Evolutionary conservation across 2,113 vertebrate species (phyloP).

Genomic region (Proterorhinus semilunaris): DNA sequence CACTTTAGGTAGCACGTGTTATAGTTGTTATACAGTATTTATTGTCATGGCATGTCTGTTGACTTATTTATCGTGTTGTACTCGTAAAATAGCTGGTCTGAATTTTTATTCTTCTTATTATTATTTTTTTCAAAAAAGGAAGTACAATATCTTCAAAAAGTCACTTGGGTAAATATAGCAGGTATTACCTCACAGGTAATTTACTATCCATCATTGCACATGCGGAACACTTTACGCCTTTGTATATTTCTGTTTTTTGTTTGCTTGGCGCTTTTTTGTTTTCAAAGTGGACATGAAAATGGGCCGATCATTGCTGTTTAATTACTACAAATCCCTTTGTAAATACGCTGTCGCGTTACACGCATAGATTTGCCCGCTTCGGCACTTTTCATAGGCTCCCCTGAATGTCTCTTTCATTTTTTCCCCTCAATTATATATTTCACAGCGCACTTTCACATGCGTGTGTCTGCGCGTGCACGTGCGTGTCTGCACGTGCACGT

Average conservation of each 20-base stretch:
- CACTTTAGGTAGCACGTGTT: too few relatives aligned
- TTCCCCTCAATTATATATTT: slow-evolving; percentile 30
- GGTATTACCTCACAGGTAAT: too few relatives aligned
- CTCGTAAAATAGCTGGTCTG: too few relatives aligned
- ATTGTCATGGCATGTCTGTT: too few relatives aligned
- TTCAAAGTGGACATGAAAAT: slow-evolving; percentile 73
- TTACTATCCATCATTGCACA: background rate
- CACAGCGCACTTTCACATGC: slow-evolving; percentile 15
- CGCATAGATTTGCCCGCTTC: slow-evolving; percentile 61
- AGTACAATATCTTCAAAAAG: too few relatives aligned
- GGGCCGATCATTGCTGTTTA: slow-evolving; percentile 76
- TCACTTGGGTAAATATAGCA: too few relatives aligned
- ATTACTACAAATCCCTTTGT: slow-evolving; percentile 77
- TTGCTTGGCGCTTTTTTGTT: slow-evolving; percentile 58
- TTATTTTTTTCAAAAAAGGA: too few relatives aligned
- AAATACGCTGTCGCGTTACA: slow-evolving; percentile 70
- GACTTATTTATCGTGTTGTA: too few relatives aligned
- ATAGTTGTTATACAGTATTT: too few relatives aligned
- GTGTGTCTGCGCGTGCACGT: slow-evolving; percentile 13
- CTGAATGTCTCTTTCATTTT: slow-evolving; percentile 44
- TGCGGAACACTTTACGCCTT: slow-evolving; percentile 38
- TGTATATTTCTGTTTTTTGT: slow-evolving; percentile 67
- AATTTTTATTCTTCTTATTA: too few relatives aligned
- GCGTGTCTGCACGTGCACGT: too few relatives aligned
- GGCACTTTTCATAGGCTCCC: slow-evolving; percentile 50